These are phyloP conservation scores for Tethya wilhelma DNA, from an alignment of 37 sponge, comb jelly and placozoan species.

Conservation along the genomic window DNA sequence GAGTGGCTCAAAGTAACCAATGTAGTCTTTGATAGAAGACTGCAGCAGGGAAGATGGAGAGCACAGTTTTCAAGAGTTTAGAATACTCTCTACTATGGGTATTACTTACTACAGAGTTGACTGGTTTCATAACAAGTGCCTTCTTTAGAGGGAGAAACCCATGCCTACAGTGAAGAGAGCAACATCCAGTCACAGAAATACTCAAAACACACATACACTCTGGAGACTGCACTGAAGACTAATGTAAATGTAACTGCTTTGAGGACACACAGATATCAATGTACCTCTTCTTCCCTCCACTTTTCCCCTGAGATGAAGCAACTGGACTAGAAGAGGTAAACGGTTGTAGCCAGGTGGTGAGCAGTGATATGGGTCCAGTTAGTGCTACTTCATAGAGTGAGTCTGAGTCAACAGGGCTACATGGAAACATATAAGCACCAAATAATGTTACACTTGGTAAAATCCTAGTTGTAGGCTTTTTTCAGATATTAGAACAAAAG, in stretches of 20 bases:
- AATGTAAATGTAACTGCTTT: neutral
- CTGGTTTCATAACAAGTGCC: constrained; percentile 48
- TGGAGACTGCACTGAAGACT: neutral
- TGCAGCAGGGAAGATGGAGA: too few relatives aligned
- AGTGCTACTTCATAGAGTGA: too few relatives aligned
- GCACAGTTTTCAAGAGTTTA: neutral
- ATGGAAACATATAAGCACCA: too few relatives aligned
- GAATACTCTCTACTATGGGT: neutral
- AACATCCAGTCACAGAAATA: too few relatives aligned
- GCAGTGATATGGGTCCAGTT: too few relatives aligned
- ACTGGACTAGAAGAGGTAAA: too few relatives aligned
- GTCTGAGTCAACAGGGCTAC: too few relatives aligned
- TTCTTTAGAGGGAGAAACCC: neutral
- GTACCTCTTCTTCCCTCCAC: neutral
- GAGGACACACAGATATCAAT: neutral
- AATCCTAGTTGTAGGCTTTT: too few relatives aligned
- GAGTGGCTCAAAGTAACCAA: constrained; percentile 82
- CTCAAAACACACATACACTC: too few relatives aligned
- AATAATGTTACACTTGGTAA: too few relatives aligned
- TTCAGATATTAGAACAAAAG: too few relatives aligned
- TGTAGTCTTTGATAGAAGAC: constrained; percentile 76
- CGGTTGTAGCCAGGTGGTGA: too few relatives aligned
- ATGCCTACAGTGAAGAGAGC: neutral
- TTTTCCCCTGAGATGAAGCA: constrained; percentile 23
- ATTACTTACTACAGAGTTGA: constrained; percentile 53